Conservation (phyloP, 2,113 vertebrate genomes). For the Spea bombifrons region DNA sequence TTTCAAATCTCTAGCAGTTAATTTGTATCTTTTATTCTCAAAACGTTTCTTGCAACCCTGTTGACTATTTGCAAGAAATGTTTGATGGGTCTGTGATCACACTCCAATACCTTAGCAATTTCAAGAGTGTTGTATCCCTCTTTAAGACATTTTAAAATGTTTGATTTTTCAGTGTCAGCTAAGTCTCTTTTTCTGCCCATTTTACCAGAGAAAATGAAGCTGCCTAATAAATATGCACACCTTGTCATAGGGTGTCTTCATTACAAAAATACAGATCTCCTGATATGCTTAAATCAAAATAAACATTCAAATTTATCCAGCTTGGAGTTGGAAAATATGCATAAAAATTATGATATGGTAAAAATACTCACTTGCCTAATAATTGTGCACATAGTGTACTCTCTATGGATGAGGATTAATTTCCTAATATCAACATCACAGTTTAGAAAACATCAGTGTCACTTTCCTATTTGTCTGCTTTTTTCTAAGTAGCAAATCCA, state of each 20-base stretch:
- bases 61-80: constrained; percentile 5
- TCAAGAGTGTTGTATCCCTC: not conserved
- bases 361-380: constrained; percentile 6
- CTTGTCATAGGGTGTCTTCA: not conserved
- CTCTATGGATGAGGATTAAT: no score
- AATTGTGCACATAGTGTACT: not conserved
- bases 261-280: not conserved
- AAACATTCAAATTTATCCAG: not conserved
- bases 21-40: not conserved
- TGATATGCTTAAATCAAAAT: not conserved
- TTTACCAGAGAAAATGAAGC: not conserved
- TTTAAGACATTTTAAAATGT: not conserved
- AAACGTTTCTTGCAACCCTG: not conserved
- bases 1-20: not conserved
- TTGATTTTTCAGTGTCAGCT: not conserved
- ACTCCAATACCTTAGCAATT: not conserved
- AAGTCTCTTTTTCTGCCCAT: not conserved
- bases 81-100: constrained; percentile 7
- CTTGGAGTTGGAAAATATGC: not conserved
- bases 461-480: no score
- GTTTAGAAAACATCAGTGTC: no score
- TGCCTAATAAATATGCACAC: constrained; percentile 1
- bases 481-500: no score
- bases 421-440: no score
- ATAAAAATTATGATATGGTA: not conserved